Evolutionary conservation across 2,113 vertebrate species (phyloP).

Genomic region (Tupaia tana): DNA sequence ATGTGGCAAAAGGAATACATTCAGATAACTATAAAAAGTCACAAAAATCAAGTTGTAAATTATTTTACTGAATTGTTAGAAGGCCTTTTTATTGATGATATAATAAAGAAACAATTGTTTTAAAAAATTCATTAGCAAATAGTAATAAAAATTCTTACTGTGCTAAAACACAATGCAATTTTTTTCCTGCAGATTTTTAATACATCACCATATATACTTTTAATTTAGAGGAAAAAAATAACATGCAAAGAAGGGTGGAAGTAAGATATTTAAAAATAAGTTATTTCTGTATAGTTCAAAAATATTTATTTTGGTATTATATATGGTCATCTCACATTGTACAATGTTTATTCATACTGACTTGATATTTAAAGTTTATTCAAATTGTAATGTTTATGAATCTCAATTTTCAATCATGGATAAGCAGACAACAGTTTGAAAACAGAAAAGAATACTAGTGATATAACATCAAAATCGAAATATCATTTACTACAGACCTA

Average conservation of each 20-base stretch:
- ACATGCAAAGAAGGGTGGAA: slow-evolving; percentile 40
- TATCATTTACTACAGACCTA: slow-evolving; percentile 47
- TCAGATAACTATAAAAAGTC: slow-evolving; percentile 36
- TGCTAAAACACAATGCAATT: slow-evolving; percentile 21
- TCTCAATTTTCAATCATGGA: slow-evolving; percentile 51
- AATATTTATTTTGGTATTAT: slow-evolving; percentile 62
- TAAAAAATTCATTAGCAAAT: slow-evolving; percentile 47
- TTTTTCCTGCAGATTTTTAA: slow-evolving; percentile 55
- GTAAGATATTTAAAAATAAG: slow-evolving; percentile 42
- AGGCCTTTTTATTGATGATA: slow-evolving; percentile 55
- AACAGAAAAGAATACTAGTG: slow-evolving; percentile 44
- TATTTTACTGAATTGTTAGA: slow-evolving; percentile 28
- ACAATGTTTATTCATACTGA: slow-evolving; percentile 41
- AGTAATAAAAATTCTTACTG: slow-evolving; percentile 64
- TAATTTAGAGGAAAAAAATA: slow-evolving; percentile 54
- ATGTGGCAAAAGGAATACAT: slow-evolving; percentile 48
- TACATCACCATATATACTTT: slow-evolving; percentile 28
- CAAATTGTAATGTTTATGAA: slow-evolving; percentile 48
- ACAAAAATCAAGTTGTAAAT: slow-evolving; percentile 53
- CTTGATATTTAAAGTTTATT: slow-evolving; percentile 55
- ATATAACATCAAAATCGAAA: slow-evolving; percentile 58
- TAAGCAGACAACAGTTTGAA: slow-evolving; percentile 39
- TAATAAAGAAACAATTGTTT: neutral
- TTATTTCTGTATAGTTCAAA: slow-evolving; percentile 46
- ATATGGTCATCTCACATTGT: slow-evolving; percentile 62